Evolutionary conservation across 2,797 vertebrate species (phyloP), one percentile per base, ranked within the genome.

Genomic region (Semaprochilodus insignis): DNA sequence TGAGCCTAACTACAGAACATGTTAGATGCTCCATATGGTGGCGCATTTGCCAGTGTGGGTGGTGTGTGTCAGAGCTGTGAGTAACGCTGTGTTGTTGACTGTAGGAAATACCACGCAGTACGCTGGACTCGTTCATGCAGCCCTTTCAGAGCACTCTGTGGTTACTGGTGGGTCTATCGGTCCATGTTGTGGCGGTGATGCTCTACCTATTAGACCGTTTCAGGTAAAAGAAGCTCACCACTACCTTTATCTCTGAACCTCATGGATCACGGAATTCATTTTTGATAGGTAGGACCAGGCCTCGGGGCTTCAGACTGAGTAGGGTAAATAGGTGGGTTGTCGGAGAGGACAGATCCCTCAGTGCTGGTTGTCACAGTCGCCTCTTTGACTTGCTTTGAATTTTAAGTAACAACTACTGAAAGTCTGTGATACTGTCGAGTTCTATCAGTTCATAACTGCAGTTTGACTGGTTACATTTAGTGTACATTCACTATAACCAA

Each of bases 171-270:
- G 98, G 98, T 87, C 95, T 99, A 48, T 99, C 98, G 4, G 98
- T 99, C 85, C 98, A 99, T 34, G 98, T 99, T 94, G 98, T 99
- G 93, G 98, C 98, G 44, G 98, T 99, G 93, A 99, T 99, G 98
- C 92, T 99, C 83, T 99, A 99, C 92, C 96, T 99, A 91, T 93
- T 99, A 93, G 98, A 99, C 91, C 96, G 98, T 85, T 99, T 99
- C 97, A 99, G 98, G 98, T 99, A 95, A 92, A 91, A 88, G 91
- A 94, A 94, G 92, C 86, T 15, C 67, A 66, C 65, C 34, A 15
- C 11, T 27, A 77, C 81, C 88, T 66, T 31, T 31, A 81, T 92
- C 55, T 86, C 86, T 81, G 55, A 36, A 63, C 36, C 48, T 31
- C 19, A 23, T 44, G 25, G 44, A 52, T 17, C 6, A 27, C 14